phyloP scores from a whole-genome alignment of 1,140 invertebrate species.

The Cydia strobilella region DNA sequence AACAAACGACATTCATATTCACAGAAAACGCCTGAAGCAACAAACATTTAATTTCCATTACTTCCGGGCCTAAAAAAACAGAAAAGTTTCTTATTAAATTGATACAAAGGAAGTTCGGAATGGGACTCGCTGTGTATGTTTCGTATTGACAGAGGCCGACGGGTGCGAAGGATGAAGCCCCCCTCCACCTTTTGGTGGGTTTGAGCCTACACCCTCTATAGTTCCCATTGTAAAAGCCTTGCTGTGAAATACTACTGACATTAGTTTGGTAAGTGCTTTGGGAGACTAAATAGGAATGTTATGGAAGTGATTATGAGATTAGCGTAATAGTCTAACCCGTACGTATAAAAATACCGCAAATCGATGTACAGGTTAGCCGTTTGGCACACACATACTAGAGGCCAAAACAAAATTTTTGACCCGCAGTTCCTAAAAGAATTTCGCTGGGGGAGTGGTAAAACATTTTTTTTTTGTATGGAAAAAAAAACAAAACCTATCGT shows the following conservation, averaged over 20 bases:
- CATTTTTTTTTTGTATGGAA: too few species aligned
- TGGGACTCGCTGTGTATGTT: not conserved
- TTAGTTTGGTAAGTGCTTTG: not conserved
- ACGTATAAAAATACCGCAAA: too few species aligned
- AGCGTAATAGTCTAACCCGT: too few species aligned
- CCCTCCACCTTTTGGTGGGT: not conserved
- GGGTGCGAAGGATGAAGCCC: not conserved
- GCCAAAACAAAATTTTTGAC: too few species aligned
- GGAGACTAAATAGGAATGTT: too few species aligned
- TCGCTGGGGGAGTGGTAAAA: too few species aligned
- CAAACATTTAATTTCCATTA: constrained; percentile 1
- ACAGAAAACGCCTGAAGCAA: not conserved
- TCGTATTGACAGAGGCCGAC: constrained; percentile 9
- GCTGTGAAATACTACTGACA: not conserved
- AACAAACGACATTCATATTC: not conserved
- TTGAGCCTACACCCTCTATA: not conserved
- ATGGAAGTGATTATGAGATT: too few species aligned
- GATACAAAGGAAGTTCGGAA: not conserved
- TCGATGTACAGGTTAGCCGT: too few species aligned
- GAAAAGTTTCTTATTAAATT: not conserved
- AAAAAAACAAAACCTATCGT: too few species aligned
- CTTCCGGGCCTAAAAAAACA: not conserved
- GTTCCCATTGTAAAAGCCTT: not conserved
- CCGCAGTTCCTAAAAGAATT: too few species aligned
- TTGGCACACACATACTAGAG: too few species aligned